Conservation (phyloP, 1,140 invertebrate species). For the Drosophila pectinifera region DNA sequence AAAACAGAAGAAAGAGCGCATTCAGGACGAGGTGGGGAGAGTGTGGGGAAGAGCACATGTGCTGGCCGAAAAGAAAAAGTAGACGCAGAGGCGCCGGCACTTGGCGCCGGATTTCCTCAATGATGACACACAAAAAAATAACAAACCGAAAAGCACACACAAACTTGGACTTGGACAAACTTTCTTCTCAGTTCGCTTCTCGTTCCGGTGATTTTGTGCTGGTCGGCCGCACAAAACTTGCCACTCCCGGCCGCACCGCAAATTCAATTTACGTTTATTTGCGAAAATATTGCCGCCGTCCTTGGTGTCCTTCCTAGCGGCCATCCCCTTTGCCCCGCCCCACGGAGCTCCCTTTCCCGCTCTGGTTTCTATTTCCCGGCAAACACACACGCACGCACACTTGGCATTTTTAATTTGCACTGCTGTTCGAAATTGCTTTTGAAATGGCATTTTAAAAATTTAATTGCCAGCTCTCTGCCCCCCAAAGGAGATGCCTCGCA, state of each 20-base stretch:
- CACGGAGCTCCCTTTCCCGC: conserved; percentile 4
- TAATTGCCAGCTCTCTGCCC: conserved; percentile 56
- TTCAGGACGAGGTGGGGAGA: not conserved
- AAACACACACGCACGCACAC: conserved; percentile 18
- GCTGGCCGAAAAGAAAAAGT: conserved; percentile 38
- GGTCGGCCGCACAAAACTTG: conserved; percentile 32
- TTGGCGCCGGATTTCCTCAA: conserved; percentile 53
- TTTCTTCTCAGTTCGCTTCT: conserved; percentile 45
- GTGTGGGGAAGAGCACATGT: conserved; percentile 30
- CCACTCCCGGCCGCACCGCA: conserved; percentile 37
- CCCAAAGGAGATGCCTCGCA: conserved; percentile 32
- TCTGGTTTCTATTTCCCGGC: conserved; percentile 33
- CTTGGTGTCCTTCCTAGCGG: conserved; percentile 11
- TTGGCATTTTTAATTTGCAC: conserved; percentile 60
- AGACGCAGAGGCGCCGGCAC: conserved; percentile 53
- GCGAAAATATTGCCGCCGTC: conserved; percentile 46
- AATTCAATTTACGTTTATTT: conserved; percentile 74
- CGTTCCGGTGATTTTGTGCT: conserved; percentile 31
- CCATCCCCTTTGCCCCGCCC: not conserved
- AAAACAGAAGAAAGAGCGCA: conserved; percentile 65
- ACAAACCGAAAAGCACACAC: conserved; percentile 5
- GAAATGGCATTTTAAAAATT: conserved; percentile 80
- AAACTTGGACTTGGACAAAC: conserved; percentile 34
- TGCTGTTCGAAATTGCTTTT: conserved; percentile 59
- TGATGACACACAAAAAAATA: conserved; percentile 43